phyloP scores from a whole-genome alignment of 2,113 vertebrate genomes.

The Malurus alboscapulatus region DNA sequence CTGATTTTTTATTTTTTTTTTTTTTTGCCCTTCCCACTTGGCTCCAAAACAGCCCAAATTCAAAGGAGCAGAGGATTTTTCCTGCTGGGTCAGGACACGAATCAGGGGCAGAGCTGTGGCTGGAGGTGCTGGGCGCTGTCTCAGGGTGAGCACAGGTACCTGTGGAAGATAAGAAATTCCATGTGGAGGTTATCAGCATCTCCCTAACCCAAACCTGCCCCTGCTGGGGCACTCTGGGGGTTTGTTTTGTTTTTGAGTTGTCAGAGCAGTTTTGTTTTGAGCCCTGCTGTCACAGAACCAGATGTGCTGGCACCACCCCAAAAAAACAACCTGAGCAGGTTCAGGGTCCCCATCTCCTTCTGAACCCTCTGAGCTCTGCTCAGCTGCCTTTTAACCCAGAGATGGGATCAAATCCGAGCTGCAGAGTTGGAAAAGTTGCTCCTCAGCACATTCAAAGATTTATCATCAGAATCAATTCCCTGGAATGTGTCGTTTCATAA shows the following conservation, averaged over 20 bases:
- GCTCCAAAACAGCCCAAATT: neutral
- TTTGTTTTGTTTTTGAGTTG: neutral
- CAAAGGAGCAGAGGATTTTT: neutral
- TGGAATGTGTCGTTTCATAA: conserved; percentile 28
- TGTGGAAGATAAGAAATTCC: neutral
- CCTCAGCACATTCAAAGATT: neutral
- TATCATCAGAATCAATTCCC: conserved; percentile 30
- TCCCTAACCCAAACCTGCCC: neutral
- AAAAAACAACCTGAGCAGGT: neutral
- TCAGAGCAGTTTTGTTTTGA: neutral
- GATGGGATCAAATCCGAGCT: neutral
- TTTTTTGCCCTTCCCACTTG: neutral
- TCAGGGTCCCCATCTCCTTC: neutral
- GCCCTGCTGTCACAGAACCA: neutral
- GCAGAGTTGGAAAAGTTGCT: conserved; percentile 21
- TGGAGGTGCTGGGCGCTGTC: fast-evolving
- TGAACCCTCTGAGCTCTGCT: fast-evolving
- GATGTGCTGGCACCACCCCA: neutral
- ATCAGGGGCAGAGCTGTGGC: neutral
- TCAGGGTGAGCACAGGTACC: neutral
- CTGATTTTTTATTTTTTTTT: no score
- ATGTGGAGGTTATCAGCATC: neutral
- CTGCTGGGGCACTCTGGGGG: neutral
- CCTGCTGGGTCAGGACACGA: neutral
- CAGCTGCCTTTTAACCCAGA: conserved; percentile 12